Conservation (phyloP, 1,140 invertebrate genomes). For the Psilanteris sp. region DNA sequence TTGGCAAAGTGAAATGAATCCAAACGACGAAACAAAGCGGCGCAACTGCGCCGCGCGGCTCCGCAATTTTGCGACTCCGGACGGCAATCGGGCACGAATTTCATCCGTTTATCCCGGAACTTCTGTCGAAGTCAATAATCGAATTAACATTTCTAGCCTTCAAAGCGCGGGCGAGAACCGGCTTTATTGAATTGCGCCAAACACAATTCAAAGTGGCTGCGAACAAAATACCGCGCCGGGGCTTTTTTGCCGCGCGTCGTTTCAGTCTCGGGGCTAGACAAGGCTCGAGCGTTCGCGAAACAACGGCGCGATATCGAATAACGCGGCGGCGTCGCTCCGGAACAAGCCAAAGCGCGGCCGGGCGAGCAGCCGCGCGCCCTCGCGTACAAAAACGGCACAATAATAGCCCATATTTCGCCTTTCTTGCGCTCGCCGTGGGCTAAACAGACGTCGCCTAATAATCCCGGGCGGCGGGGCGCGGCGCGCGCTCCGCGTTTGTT, state of each 20-base stretch:
- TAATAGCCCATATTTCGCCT: constrained; percentile 22
- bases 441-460: constrained; percentile 21
- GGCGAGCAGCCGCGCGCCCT: constrained; percentile 6
- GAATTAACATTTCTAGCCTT: constrained; percentile 39
- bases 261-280: constrained; percentile 3
- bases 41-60: too few species aligned
- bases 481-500: not conserved
- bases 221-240: not conserved
- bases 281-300: not conserved
- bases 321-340: constrained; percentile 19
- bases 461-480: constrained; percentile 2
- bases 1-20: too few species aligned
- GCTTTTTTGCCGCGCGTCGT: too few species aligned
- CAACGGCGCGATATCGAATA: constrained; percentile 30
- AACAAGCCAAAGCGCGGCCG: constrained; percentile 13
- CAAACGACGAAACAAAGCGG: too few species aligned
- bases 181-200: constrained; percentile 7
- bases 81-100: not conserved
- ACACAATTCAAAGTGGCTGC: not conserved
- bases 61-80: too few species aligned
- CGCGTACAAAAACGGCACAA: constrained; percentile 18
- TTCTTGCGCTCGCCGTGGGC: constrained; percentile 8
- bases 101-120: not conserved
- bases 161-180: constrained; percentile 8
- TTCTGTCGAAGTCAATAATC: constrained; percentile 29